Evolutionary conservation across 2,797 vertebrate genomes (phyloP).

Genomic region (Hybognathus amarus): DNA sequence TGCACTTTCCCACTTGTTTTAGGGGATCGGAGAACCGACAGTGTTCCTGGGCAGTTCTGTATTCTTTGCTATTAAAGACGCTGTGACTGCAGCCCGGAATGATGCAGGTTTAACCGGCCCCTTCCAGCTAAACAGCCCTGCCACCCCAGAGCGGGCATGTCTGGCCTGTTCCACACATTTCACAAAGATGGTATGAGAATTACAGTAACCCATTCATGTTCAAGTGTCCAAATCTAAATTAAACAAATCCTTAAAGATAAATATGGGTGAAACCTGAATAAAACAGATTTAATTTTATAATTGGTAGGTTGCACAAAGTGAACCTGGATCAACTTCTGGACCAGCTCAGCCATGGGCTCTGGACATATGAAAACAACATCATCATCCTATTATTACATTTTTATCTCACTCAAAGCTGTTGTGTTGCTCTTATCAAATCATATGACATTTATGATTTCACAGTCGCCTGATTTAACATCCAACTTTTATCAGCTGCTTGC

Average conservation of each 20-base stretch:
- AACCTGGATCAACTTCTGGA: conserved; percentile 68
- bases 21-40: conserved; percentile 88
- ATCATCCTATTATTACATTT: background rate
- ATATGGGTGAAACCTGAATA: background rate
- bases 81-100: conserved; percentile 74
- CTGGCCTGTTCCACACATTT: conserved; percentile 83
- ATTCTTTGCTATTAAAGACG: conserved; percentile 89
- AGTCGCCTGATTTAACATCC: background rate
- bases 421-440: background rate
- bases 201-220: background rate
- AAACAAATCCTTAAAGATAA: background rate
- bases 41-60: conserved; percentile 87
- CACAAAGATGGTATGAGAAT: conserved; percentile 80
- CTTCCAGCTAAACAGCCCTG: conserved; percentile 82
- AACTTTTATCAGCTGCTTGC: background rate
- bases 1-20: conserved; percentile 35
- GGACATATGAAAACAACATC: conserved; percentile 63
- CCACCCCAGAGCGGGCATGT: conserved; percentile 81
- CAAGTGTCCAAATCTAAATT: background rate
- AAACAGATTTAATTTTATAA: background rate
- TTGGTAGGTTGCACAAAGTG: conserved; percentile 67
- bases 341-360: conserved; percentile 73
- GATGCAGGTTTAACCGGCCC: conserved; percentile 74
- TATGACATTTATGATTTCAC: background rate
- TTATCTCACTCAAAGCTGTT: background rate